Percentiles rank a stretch among this genome's conserved stretches.
These are phyloP conservation scores for Drosophila neotestacea DNA, from an alignment of 2,888 invertebrate species.

Conservation along the genomic window DNA sequence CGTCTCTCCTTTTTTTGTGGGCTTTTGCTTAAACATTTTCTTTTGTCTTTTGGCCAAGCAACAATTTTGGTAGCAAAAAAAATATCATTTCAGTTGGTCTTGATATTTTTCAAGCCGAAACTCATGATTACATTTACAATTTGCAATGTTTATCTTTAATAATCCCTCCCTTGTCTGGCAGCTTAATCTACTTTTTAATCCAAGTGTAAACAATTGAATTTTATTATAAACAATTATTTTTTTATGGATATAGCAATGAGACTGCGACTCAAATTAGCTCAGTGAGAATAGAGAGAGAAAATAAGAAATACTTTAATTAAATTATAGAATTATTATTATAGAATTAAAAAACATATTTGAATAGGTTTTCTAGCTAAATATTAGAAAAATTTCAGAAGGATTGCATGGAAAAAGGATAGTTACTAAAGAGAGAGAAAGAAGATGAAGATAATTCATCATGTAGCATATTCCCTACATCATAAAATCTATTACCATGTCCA, in stretches of 20 bases:
- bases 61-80: not conserved
- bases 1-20: slow-evolving; percentile 20
- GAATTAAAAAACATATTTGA: too few species aligned
- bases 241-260: not conserved
- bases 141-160: not conserved
- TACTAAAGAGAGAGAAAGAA: not conserved
- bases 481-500: not conserved
- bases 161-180: not conserved
- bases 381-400: too few species aligned
- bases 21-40: too few species aligned
- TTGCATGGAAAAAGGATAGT: too few species aligned
- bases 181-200: not conserved
- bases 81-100: not conserved
- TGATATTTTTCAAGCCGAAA: not conserved
- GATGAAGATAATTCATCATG: too few species aligned
- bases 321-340: too few species aligned
- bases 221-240: slow-evolving; percentile 8
- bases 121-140: not conserved
- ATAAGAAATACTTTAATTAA: too few species aligned
- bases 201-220: slow-evolving; percentile 8
- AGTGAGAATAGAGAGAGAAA: not conserved
- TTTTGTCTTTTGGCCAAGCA: slow-evolving; percentile 15
- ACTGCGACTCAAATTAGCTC: not conserved
- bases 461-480: too few species aligned
- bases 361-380: too few species aligned